Conservation (phyloP, 1,140 invertebrate species). For the Penaeus japonicus region DNA sequence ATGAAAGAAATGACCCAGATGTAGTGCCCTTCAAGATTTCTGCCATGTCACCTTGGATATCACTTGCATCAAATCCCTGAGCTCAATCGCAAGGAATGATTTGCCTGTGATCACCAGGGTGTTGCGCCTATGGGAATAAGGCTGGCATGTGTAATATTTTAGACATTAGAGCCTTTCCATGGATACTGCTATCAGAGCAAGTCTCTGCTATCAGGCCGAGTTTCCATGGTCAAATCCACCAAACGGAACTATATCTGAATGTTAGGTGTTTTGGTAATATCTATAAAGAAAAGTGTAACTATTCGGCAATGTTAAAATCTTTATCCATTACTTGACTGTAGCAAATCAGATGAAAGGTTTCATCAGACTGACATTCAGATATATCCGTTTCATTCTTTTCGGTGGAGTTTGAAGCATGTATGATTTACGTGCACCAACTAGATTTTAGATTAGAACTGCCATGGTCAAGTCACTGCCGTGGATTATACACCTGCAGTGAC, state of each 20-base stretch:
- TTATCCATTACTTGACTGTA: too few species aligned
- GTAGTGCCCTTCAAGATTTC: too few species aligned
- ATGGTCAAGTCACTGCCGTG: constrained; percentile 52
- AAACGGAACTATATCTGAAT: too few species aligned
- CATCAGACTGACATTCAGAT: background rate
- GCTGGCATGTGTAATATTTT: constrained; percentile 45
- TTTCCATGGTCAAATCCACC: background rate
- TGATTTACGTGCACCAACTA: background rate
- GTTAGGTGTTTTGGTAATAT: too few species aligned
- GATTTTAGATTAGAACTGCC: constrained; percentile 40
- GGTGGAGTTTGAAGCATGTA: background rate
- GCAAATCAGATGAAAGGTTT: too few species aligned
- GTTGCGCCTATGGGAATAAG: background rate
- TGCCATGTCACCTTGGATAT: background rate
- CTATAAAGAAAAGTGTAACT: too few species aligned
- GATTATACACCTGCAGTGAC: constrained; percentile 26
- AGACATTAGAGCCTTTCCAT: background rate
- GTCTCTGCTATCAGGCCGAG: background rate
- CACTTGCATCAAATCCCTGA: background rate
- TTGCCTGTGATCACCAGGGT: background rate
- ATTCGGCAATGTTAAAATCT: too few species aligned
- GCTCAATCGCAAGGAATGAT: background rate
- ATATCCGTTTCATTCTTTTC: background rate
- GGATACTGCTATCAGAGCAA: background rate
- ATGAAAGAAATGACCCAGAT: background rate